These are phyloP conservation scores for Bombus balteatus DNA, from an alignment of 1,140 invertebrate species.

Conservation along the genomic window DNA sequence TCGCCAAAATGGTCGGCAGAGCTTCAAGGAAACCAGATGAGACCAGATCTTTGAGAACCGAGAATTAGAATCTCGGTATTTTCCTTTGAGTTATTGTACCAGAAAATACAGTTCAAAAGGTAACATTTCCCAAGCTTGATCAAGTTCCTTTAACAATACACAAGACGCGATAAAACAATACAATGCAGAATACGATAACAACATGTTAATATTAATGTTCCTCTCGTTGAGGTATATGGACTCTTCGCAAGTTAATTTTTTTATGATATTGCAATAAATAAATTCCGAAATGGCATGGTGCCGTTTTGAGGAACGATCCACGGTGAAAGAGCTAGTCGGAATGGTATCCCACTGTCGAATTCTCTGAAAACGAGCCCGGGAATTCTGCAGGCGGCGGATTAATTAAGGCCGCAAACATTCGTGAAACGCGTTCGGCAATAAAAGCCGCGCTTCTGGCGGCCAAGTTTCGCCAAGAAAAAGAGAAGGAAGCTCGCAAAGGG, in stretches of 20 bases:
- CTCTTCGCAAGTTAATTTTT: background rate
- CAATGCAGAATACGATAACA: background rate
- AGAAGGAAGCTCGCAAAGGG: background rate
- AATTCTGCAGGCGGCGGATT: constrained; percentile 5
- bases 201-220: background rate
- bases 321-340: background rate
- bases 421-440: constrained; percentile 30
- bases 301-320: background rate
- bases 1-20: background rate
- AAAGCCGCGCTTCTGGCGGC: constrained; percentile 5
- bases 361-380: background rate
- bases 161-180: background rate
- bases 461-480: constrained; percentile 25
- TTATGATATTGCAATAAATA: background rate
- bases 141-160: background rate
- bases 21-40: background rate
- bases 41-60: background rate
- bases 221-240: no score
- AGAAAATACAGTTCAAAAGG: background rate
- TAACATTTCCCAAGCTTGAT: background rate
- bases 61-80: background rate
- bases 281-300: background rate
- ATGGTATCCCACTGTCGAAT: background rate
- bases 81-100: background rate
- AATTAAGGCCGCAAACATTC: constrained; percentile 43